A percentile compares a stretch with the other conserved stretches of the same genome.
phyloP scores from a whole-genome alignment of 2,888 invertebrate species.

The Beris chalybata region DNA sequence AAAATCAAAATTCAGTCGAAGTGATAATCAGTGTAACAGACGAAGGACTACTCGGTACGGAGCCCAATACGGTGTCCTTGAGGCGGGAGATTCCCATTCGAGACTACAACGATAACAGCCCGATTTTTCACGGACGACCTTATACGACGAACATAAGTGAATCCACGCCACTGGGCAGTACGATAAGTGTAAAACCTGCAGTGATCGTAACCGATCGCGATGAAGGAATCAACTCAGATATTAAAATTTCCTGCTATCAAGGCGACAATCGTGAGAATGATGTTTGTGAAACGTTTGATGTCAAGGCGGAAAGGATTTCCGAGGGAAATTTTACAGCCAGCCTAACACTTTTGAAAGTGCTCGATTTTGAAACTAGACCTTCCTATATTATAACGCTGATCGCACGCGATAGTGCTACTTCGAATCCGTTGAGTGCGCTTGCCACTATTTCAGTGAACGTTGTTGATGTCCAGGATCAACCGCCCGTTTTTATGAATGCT shows the following conservation, averaged over 20 bases:
- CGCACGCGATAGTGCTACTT: slow-evolving; percentile 66
- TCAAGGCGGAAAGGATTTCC: slow-evolving; percentile 66
- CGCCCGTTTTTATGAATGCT: slow-evolving; percentile 77
- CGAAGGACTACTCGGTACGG: slow-evolving; percentile 68
- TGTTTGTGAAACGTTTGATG: slow-evolving; percentile 70
- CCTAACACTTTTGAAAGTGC: slow-evolving; percentile 64
- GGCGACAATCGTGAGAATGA: slow-evolving; percentile 64
- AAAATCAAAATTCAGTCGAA: slow-evolving; percentile 69
- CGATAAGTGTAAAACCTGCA: slow-evolving; percentile 61
- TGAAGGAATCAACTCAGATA: slow-evolving; percentile 71
- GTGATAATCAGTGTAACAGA: slow-evolving; percentile 83
- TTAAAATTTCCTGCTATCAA: slow-evolving; percentile 66
- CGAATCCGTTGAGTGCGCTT: slow-evolving; percentile 65
- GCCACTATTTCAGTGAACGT: slow-evolving; percentile 77
- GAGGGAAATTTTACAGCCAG: slow-evolving; percentile 72
- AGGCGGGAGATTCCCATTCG: slow-evolving; percentile 74
- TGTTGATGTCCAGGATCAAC: slow-evolving; percentile 80
- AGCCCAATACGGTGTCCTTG: slow-evolving; percentile 77
- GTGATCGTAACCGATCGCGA: slow-evolving; percentile 74
- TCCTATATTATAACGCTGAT: slow-evolving; percentile 71
- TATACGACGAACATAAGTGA: slow-evolving; percentile 74
- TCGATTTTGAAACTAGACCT: slow-evolving; percentile 78
- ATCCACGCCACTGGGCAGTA: slow-evolving; percentile 65
- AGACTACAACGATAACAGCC: slow-evolving; percentile 81
- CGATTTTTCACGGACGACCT: slow-evolving; percentile 72